Percentiles rank a stretch among this genome's conserved stretches.
These are phyloP conservation scores for Aphidoletes aphidimyza DNA, from an alignment of 2,888 invertebrate species.

Conservation along the genomic window DNA sequence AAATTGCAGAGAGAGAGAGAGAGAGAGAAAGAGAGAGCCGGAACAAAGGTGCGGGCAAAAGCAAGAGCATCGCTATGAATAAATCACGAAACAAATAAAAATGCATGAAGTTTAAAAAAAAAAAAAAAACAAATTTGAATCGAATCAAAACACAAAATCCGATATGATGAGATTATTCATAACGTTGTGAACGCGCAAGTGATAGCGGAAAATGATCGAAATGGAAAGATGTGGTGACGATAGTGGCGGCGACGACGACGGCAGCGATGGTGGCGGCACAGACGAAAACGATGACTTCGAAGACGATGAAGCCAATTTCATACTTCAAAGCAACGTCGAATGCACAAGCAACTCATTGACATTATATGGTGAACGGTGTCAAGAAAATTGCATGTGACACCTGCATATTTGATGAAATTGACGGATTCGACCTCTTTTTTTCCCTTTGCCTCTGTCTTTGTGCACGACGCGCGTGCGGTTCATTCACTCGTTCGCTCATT, in stretches of 20 bases:
- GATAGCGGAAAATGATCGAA: too few species aligned
- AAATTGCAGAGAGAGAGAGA: too few species aligned
- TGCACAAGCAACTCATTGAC: not conserved
- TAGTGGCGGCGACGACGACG: not conserved
- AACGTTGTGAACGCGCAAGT: not conserved
- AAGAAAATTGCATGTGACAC: not conserved
- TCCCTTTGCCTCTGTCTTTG: too few species aligned
- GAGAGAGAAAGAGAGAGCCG: too few species aligned
- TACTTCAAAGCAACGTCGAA: not conserved
- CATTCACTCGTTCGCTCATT: too few species aligned
- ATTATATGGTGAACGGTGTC: not conserved
- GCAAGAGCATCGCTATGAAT: slow-evolving; percentile 17
- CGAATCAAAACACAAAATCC: slow-evolving; percentile 24
- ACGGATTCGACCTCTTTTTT: not conserved
- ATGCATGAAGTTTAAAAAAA: slow-evolving; percentile 36
- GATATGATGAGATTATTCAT: slow-evolving; percentile 13
- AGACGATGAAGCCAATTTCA: slow-evolving; percentile 43
- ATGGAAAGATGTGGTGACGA: not conserved
- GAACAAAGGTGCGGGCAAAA: too few species aligned
- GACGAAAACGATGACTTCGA: not conserved
- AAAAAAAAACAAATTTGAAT: slow-evolving; percentile 47
- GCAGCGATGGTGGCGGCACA: not conserved
- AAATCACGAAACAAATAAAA: slow-evolving; percentile 42
- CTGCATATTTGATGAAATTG: slow-evolving; percentile 35
- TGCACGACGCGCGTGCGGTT: not conserved